These are phyloP conservation scores for Zaprionus kolodkinae DNA, from an alignment of 1,140 invertebrate species.

Conservation along the genomic window DNA sequence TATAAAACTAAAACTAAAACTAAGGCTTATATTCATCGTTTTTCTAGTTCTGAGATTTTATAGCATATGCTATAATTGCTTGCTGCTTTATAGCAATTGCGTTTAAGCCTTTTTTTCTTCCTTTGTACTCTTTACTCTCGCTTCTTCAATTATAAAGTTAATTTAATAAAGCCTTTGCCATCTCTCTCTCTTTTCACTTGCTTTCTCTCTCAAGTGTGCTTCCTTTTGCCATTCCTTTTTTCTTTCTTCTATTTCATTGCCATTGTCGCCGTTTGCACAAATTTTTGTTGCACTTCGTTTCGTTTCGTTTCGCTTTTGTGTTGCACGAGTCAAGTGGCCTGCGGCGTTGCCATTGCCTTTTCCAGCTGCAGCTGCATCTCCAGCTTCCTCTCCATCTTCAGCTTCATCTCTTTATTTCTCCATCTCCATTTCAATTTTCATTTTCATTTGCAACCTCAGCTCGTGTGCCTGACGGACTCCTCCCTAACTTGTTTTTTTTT, in stretches of 20 bases:
- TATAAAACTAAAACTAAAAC: no score
- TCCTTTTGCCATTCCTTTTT: not conserved
- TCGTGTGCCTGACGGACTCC: slow-evolving; percentile 14
- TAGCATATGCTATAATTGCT: not conserved
- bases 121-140: not conserved
- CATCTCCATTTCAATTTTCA: slow-evolving; percentile 28
- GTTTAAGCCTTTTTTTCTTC: not conserved
- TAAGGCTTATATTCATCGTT: no score
- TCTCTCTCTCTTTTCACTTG: not conserved
- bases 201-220: not conserved
- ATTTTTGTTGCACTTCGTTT: slow-evolving; percentile 44
- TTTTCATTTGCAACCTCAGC: slow-evolving; percentile 45
- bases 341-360: slow-evolving; percentile 47
- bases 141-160: not conserved
- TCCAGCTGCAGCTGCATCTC: slow-evolving; percentile 6
- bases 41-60: not conserved
- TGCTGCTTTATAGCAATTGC: not conserved
- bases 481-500: slow-evolving; percentile 30
- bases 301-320: slow-evolving; percentile 55
- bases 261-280: slow-evolving; percentile 40
- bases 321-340: slow-evolving; percentile 64
- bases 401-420: slow-evolving; percentile 52
- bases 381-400: slow-evolving; percentile 7
- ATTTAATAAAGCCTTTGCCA: not conserved
- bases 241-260: slow-evolving; percentile 37